Evolutionary conservation across 2,797 vertebrate species (phyloP).

Genomic region (Esox lucius): DNA sequence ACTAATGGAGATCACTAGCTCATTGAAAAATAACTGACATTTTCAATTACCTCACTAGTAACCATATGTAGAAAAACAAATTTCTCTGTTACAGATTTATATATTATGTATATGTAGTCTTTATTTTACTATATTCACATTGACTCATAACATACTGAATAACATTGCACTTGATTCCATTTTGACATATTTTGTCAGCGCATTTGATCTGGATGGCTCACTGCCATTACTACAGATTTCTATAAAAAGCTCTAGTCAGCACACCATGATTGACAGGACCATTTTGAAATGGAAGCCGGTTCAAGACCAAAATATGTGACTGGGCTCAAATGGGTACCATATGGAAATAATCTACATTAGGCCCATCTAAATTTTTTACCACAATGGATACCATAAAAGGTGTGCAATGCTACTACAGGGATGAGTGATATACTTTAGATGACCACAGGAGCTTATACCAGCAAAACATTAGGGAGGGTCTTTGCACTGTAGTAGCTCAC

Average conservation of each 20-base stretch:
- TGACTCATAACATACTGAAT: neutral
- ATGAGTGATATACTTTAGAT: conserved; percentile 59
- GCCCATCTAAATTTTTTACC: conserved; percentile 66
- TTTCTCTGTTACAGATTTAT: neutral
- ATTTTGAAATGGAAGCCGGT: conserved; percentile 42
- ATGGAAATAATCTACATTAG: conserved; percentile 76
- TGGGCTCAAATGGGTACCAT: conserved; percentile 58
- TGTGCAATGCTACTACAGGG: conserved; percentile 54
- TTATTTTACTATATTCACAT: neutral
- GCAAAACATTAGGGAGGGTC: conserved; percentile 48
- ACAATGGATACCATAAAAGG: conserved; percentile 62
- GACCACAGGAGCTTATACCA: conserved; percentile 57
- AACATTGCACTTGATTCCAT: neutral
- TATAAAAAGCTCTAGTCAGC: conserved; percentile 1
- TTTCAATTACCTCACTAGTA: conserved; percentile 1
- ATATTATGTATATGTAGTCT: neutral
- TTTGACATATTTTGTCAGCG: neutral
- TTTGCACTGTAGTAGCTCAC: conserved; percentile 44
- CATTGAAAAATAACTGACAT: conserved; percentile 1
- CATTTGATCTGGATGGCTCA: conserved; percentile 30
- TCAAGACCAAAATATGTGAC: conserved; percentile 39
- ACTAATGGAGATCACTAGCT: neutral
- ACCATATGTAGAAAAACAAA: neutral
- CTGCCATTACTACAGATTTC: conserved; percentile 10
- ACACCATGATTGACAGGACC: conserved; percentile 28